Evolutionary conservation across 2,888 invertebrate species (phyloP).

Genomic region (Chaitophorus viminalis): DNA sequence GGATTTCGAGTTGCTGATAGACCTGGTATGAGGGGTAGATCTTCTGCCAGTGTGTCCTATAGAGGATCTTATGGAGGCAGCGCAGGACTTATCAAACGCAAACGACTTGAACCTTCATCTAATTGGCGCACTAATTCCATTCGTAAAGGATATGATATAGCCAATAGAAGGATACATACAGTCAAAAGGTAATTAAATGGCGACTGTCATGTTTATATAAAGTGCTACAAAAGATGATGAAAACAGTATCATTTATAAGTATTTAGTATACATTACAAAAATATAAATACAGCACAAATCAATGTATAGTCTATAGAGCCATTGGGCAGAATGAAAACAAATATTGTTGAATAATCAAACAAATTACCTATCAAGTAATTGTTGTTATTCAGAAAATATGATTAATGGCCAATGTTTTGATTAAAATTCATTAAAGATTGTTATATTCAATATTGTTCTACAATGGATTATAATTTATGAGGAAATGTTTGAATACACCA

Average conservation of each 20-base stretch:
- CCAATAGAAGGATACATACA: constrained; percentile 60
- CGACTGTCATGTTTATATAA: constrained; percentile 51
- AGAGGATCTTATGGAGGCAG: constrained; percentile 57
- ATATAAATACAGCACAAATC: constrained; percentile 24
- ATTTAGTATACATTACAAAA: constrained; percentile 29
- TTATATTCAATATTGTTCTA: constrained; percentile 29
- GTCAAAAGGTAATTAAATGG: constrained; percentile 61
- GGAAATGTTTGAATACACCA: constrained; percentile 19
- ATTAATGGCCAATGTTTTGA: constrained; percentile 21
- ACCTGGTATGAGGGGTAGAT: constrained; percentile 59
- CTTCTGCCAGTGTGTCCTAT: constrained; percentile 46
- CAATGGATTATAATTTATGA: constrained; percentile 48
- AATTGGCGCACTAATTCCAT: constrained; percentile 46
- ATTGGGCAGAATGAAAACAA: constrained; percentile 53
- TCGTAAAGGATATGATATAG: constrained; percentile 60
- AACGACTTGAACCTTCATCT: constrained; percentile 50
- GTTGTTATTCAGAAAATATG: constrained; percentile 29
- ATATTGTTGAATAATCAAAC: constrained; percentile 19
- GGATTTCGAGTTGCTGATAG: constrained; percentile 55
- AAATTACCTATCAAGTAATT: constrained; percentile 29
- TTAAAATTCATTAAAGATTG: constrained; percentile 53
- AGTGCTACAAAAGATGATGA: constrained; percentile 49
- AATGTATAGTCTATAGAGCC: constrained; percentile 40
- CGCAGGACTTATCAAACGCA: constrained; percentile 56
- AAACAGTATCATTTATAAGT: constrained; percentile 42